Evolutionary conservation across 2,888 invertebrate genomes (phyloP), one percentile per base, ranked within the genome.

Genomic region (Dexiosoma caninum): DNA sequence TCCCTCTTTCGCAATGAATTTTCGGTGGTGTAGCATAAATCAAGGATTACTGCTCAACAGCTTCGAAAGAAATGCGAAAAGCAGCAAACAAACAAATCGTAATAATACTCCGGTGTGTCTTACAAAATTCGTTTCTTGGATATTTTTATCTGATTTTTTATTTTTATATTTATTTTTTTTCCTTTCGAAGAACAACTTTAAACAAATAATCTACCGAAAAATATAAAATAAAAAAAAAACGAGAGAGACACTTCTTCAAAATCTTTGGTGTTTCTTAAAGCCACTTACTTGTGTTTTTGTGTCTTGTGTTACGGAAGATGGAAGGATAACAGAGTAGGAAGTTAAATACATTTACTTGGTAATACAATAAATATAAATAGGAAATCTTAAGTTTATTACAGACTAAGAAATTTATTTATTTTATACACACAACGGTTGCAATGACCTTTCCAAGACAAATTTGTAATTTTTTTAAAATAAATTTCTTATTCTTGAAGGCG

Each of bases 71-170:
- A 66, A 23, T 37, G 23, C 16, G 49, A 64, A 64, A 49, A 57
- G 8, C 12, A 44, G 21, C 21, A 51, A 57, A 53, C 44, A 69
- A 76, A 77, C 81, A 81, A 81, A 77, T 77, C 72, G 72, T 77
- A 59, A 57, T 81, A 72, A 81, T 81, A 81, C 81, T 74, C 77
- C 62, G 62, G 72, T 81, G 81, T 81, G 69, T 81, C 81, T 81
- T 77, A 69, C 67, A 77, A 59, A 53, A 77, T 71, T 46, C 70
- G 10, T 49, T 75, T 32, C 12, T 49, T 14, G 7, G n/a, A 30
- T 21, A 8, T 49, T 40, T n/a, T n/a, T n/a, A n/a, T n/a, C n/a
- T n/a, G n/a, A n/a, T n/a, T n/a, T n/a, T n/a, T n/a, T n/a, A n/a
- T n/a, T n/a, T n/a, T n/a, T n/a, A n/a, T n/a, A n/a, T 23, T 44